Evolutionary conservation across 2,797 vertebrate genomes (phyloP).

Genomic region (Bucorvus abyssinicus): DNA sequence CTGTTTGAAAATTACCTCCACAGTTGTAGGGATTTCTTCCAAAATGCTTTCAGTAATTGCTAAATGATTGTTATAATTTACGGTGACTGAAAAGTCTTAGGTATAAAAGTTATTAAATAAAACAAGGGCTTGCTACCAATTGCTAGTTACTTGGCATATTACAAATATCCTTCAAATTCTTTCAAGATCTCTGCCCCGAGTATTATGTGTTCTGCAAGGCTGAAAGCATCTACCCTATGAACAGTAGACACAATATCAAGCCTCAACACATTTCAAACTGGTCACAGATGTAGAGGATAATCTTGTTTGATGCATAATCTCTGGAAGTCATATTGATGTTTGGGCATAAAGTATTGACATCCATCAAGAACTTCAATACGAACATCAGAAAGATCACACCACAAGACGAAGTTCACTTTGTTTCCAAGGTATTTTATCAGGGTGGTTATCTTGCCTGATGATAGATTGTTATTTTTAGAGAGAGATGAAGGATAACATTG

Average conservation of each 20-base stretch:
- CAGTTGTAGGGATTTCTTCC: background rate
- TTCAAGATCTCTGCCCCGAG: background rate
- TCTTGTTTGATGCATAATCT: background rate
- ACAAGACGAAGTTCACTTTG: background rate
- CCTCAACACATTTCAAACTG: constrained; percentile 11
- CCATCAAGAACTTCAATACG: constrained; percentile 27
- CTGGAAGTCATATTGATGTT: constrained; percentile 50
- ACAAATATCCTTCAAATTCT: background rate
- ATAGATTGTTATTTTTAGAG: constrained; percentile 42
- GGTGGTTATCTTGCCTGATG: background rate
- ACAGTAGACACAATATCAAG: background rate
- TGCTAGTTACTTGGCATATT: background rate
- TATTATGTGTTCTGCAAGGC: background rate
- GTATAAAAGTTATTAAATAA: background rate
- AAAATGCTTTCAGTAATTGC: background rate
- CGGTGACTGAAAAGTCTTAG: background rate
- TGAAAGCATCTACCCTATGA: background rate
- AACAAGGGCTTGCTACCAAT: background rate
- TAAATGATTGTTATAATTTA: background rate
- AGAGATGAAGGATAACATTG: constrained; percentile 24
- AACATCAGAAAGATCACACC: constrained; percentile 24
- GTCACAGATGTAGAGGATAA: background rate
- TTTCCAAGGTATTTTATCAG: constrained; percentile 50
- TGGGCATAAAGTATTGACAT: constrained; percentile 11
- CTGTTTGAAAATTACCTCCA: background rate